Base-by-base conservation (phyloP, 1,140 invertebrate genomes). In the Monomorium pharaonis region DNA sequence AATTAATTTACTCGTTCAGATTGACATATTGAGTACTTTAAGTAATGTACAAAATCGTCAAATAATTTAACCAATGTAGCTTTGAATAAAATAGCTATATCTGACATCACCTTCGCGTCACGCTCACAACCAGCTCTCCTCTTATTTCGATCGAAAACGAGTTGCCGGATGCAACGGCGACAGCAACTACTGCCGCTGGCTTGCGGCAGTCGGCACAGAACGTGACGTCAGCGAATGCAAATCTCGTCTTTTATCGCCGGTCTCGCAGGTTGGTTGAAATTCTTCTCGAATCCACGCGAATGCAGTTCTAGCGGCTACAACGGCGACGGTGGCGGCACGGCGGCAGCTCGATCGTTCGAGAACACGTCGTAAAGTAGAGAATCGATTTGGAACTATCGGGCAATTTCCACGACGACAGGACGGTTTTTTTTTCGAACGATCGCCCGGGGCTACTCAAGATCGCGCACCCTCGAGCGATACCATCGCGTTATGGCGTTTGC, bases 211-310 rank as follows among this genome's bases (percentile, higher is more conserved):
- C 42, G 56, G n/a, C 63, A 67, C 10, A 62, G 44, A 60, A 86
- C 56, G 60, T 75, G 80, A 88, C 56, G 85, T 87, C 87, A 84
- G 78, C 80, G 78, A 77, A 87, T 88, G 87, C 70, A 88, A 88
- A 88, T 88, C 44, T 87, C 49, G 54, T 42, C 84, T 87, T 87
- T 72, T 74, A 85, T 87, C 67, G 72, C 47, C 54, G 47, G 18
- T 42, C 58, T 70, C 63, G 47, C 83, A 76, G 74, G 63, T 60
- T 70, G 87, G 77, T 86, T 87, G 75, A 88, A 86, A 88, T 88
- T 88, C 87, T 76, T 83, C 76, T 69, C 76, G 67, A 51, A 63
- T 51, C n/a, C 84, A 42, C 0, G 42, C 33, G 60, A 54, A 37
- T 77, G 44, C 72, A 47, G 69, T 72, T 74, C 21, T 42, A 27